Conservation (phyloP, 2,888 invertebrate genomes). For the Linnaemya tessellans region DNA sequence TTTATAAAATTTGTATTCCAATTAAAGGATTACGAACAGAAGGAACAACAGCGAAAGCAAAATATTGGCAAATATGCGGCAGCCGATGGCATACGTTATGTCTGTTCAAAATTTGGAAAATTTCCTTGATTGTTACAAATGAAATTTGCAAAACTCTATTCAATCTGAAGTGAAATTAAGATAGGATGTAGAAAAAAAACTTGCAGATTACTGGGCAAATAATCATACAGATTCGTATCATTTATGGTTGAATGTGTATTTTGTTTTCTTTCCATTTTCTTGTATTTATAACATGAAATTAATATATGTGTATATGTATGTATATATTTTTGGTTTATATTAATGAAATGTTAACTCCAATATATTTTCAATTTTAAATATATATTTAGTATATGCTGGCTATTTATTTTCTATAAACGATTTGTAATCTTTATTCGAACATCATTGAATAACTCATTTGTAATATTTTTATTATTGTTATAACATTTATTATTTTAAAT, state of each 20-base stretch:
- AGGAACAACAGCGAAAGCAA: constrained; percentile 4
- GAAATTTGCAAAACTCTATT: constrained; percentile 30
- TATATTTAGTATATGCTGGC: not conserved
- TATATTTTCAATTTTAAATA: constrained; percentile 13
- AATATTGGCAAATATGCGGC: constrained; percentile 34
- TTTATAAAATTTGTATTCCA: constrained; percentile 9
- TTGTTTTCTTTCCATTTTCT: not conserved
- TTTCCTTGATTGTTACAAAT: constrained; percentile 60
- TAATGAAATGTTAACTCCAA: constrained; percentile 2
- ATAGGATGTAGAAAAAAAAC: not conserved
- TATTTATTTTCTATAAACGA: constrained; percentile 20
- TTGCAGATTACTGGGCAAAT: not conserved
- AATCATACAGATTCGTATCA: no score
- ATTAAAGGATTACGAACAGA: constrained; percentile 40
- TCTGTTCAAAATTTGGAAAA: constrained; percentile 74
- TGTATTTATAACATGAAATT: constrained; percentile 6
- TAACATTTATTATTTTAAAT: constrained; percentile 1
- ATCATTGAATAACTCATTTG: constrained; percentile 5
- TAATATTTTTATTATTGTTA: not conserved
- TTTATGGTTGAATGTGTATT: not conserved
- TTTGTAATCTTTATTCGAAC: not conserved
- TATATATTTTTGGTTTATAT: not conserved
- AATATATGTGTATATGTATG: not conserved
- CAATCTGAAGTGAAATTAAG: constrained; percentile 3
- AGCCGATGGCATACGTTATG: constrained; percentile 72